Evolutionary conservation across 2,797 vertebrate genomes (phyloP).

Genomic region (Cynopterus sphinx): DNA sequence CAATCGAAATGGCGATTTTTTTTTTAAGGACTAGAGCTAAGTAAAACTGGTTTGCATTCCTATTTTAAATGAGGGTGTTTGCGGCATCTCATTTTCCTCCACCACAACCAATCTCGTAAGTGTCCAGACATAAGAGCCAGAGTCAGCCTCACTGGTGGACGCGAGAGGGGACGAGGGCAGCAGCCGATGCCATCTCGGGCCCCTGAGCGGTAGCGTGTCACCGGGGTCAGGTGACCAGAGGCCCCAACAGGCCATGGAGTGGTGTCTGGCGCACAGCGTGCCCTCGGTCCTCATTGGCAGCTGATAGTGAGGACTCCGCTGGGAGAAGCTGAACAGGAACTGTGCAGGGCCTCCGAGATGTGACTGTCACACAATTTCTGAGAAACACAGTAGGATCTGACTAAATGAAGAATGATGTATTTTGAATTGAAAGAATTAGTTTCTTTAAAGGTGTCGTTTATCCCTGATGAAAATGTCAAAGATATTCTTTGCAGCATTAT

Average conservation of each 20-base stretch:
- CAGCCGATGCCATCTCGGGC: fast-evolving
- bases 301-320: fast-evolving
- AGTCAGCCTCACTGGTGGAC: too few relatives aligned
- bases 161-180: neutral
- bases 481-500: neutral
- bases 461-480: neutral
- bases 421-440: neutral
- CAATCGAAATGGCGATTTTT: neutral
- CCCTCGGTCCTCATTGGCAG: fast-evolving
- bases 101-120: neutral
- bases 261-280: fast-evolving
- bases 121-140: neutral
- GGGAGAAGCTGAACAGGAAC: neutral
- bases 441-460: neutral
- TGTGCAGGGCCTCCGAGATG: fast-evolving
- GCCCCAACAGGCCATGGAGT: too few relatives aligned
- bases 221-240: too few relatives aligned
- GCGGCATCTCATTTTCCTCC: neutral
- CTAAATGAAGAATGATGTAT: neutral
- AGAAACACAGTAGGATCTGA: neutral
- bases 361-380: neutral
- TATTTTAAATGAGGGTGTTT: neutral
- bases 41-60: neutral
- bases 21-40: neutral
- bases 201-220: fast-evolving